Percentiles rank a stretch among this genome's conserved stretches.
phyloP scores from a whole-genome alignment of 2,888 invertebrate species.

The Corbicula japonica region DNA sequence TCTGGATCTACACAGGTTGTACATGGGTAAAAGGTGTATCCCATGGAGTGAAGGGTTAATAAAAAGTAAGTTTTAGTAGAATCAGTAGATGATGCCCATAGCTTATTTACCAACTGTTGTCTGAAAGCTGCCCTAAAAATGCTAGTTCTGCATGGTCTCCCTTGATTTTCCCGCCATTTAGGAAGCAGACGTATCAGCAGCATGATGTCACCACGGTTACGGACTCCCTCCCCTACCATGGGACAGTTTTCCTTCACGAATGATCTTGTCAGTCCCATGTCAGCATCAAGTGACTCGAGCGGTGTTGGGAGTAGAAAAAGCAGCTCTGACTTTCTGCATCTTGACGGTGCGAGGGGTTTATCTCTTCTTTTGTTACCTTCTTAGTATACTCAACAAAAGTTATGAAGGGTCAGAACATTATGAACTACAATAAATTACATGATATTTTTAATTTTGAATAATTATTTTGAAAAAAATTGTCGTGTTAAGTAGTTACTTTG shows the following conservation, averaged over 20 bases:
- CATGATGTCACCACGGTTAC: slow-evolving; percentile 77
- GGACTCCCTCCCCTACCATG: slow-evolving; percentile 80
- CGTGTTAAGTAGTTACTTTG: no score
- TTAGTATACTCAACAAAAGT: no score
- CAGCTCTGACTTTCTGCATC: slow-evolving; percentile 90
- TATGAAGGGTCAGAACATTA: no score
- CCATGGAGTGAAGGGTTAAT: neutral
- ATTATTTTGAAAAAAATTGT: no score
- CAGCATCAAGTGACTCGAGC: slow-evolving; percentile 90
- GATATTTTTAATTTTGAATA: no score
- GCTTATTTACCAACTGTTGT: slow-evolving; percentile 13
- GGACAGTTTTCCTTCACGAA: slow-evolving; percentile 71
- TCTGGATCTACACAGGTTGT: no score
- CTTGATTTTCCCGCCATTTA: slow-evolving; percentile 34
- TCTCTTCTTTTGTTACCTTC: no score
- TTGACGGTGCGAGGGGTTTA: slow-evolving; percentile 80
- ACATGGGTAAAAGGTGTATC: neutral
- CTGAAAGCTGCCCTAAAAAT: neutral
- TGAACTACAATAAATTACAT: no score
- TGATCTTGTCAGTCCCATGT: slow-evolving; percentile 77
- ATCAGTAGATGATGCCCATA: neutral
- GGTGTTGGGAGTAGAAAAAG: slow-evolving; percentile 97
- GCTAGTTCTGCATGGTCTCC: slow-evolving; percentile 26
- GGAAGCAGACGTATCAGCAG: slow-evolving; percentile 77
- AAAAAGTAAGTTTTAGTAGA: neutral